Conservation (phyloP, 2,888 invertebrate genomes). For the Plagodis dolabraria region DNA sequence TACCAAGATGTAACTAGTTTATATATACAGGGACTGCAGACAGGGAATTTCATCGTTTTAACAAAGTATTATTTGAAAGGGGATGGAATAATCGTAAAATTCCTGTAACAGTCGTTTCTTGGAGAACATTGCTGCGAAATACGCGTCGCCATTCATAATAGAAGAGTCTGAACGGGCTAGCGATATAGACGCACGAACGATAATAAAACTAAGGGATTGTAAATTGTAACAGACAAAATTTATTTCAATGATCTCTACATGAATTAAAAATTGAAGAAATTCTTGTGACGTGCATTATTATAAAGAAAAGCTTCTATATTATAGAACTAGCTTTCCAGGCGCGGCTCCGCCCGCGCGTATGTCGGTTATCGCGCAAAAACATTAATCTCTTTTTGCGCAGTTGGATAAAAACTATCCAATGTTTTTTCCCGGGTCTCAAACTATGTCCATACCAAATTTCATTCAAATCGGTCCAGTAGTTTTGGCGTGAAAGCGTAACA, state of each 20-base stretch:
- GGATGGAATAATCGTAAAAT: constrained; percentile 37
- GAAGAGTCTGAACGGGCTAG: constrained; percentile 49
- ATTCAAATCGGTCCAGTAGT: no score
- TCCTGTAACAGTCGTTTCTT: constrained; percentile 45
- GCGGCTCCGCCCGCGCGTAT: no score
- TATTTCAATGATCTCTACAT: background rate
- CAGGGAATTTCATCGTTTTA: constrained; percentile 13
- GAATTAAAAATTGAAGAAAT: no score
- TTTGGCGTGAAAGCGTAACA: no score
- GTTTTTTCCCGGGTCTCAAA: no score
- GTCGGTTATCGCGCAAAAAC: no score
- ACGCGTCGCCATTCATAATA: constrained; percentile 57
- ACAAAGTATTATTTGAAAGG: constrained; percentile 30
- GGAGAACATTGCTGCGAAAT: constrained; percentile 37
- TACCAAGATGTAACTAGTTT: background rate
- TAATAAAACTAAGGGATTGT: constrained; percentile 25
- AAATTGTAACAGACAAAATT: constrained; percentile 2
- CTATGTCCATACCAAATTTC: no score
- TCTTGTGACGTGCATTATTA: background rate
- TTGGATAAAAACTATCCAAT: no score
- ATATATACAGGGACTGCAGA: constrained; percentile 6
- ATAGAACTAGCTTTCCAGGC: no score
- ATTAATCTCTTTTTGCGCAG: no score
- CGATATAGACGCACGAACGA: constrained; percentile 49
- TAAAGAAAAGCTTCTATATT: no score